A percentile compares a stretch with the other conserved stretches of the same genome.
These are phyloP conservation scores for Ctenoplectra terminalis DNA, from an alignment of 1,140 invertebrate genomes.

Conservation along the genomic window DNA sequence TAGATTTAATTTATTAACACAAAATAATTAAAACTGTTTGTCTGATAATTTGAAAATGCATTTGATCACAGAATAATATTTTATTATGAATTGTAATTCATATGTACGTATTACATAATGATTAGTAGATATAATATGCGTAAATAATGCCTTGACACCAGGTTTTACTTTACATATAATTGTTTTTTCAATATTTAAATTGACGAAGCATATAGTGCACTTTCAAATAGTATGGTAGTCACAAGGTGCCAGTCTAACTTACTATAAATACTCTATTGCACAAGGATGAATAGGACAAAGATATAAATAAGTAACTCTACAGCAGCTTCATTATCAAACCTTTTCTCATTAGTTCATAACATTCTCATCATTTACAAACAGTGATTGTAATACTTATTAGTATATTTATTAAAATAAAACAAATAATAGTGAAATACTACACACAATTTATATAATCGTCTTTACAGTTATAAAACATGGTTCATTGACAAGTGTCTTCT, in stretches of 20 bases:
- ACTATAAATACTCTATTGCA: conserved; percentile 77
- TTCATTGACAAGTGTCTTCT: conserved; percentile 50
- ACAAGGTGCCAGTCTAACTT: conserved; percentile 57
- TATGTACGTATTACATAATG: conserved; percentile 21
- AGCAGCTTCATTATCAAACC: conserved; percentile 55
- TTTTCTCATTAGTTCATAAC: conserved; percentile 41
- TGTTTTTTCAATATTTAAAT: neutral
- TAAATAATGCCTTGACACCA: conserved; percentile 7
- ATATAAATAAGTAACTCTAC: conserved; percentile 79
- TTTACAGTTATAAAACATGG: conserved; percentile 51
- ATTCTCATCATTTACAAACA: conserved; percentile 12
- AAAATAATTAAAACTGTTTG: too few species aligned
- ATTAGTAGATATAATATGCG: conserved; percentile 17
- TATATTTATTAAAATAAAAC: conserved; percentile 31
- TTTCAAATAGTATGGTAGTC: conserved; percentile 57
- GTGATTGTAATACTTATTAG: conserved; percentile 26
- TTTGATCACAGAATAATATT: neutral
- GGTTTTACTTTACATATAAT: conserved; percentile 20
- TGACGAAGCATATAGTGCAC: conserved; percentile 28
- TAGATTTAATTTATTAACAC: neutral
- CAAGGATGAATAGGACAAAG: conserved; percentile 79
- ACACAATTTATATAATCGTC: neutral
- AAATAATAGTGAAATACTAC: conserved; percentile 29
- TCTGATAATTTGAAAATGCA: too few species aligned
- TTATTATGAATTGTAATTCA: neutral